Evolutionary conservation across 1,140 invertebrate species (phyloP).

Genomic region (Leptoteleia sp.): DNA sequence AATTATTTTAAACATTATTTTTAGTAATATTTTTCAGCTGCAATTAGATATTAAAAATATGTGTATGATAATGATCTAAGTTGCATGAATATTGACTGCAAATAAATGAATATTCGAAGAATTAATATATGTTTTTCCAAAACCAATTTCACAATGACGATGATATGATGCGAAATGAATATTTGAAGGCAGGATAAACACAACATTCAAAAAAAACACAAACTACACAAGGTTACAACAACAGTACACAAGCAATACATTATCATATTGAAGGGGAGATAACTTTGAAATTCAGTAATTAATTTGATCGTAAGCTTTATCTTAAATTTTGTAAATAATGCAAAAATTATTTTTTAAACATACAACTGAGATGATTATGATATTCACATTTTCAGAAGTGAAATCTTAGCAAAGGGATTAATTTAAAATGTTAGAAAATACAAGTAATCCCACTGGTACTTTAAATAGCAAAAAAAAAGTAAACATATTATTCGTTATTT

Average conservation of each 20-base stretch:
- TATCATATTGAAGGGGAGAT: neutral
- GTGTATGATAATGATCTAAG: slow-evolving; percentile 42
- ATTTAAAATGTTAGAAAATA: slow-evolving; percentile 62
- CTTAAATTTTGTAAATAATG: neutral
- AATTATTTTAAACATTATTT: neutral
- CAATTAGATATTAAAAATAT: slow-evolving; percentile 49
- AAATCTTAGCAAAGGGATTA: slow-evolving; percentile 45
- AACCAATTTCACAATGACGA: slow-evolving; percentile 17
- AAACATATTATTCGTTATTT: no score
- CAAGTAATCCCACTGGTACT: slow-evolving; percentile 56
- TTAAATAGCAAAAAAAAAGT: slow-evolving; percentile 39
- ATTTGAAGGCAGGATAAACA: slow-evolving; percentile 8
- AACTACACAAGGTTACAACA: slow-evolving; percentile 28
- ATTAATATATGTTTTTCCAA: no score
- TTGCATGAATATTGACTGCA: slow-evolving; percentile 24
- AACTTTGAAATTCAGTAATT: no score
- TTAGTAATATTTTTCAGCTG: slow-evolving; percentile 21
- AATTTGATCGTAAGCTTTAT: neutral
- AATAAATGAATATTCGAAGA: no score
- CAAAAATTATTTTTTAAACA: slow-evolving; percentile 5
- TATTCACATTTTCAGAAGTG: slow-evolving; percentile 48
- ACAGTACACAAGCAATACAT: slow-evolving; percentile 50
- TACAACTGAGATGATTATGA: slow-evolving; percentile 50
- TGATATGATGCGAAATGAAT: slow-evolving; percentile 11
- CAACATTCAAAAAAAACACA: slow-evolving; percentile 31